phyloP scores from a whole-genome alignment of 2,888 invertebrate genomes.

The Neoitamus cyanurus region DNA sequence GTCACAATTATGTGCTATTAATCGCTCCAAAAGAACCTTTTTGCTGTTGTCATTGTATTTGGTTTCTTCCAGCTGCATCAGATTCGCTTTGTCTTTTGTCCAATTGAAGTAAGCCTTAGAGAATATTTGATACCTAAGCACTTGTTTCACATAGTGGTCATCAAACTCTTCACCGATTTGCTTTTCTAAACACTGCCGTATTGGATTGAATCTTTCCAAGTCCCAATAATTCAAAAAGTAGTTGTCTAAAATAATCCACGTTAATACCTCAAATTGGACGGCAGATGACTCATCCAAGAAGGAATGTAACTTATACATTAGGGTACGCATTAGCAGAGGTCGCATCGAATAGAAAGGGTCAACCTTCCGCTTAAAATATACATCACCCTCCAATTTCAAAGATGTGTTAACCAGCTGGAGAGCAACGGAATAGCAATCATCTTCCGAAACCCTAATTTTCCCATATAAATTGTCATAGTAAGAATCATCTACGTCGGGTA shows the following conservation, averaged over 20 bases:
- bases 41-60: no score
- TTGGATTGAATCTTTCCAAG: not conserved
- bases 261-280: not conserved
- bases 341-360: not conserved
- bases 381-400: not conserved
- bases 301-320: not conserved
- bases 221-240: not conserved
- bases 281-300: not conserved
- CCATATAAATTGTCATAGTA: not conserved
- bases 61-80: no score
- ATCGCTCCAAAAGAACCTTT: no score
- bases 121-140: no score
- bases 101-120: no score
- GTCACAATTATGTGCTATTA: no score
- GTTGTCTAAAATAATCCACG: not conserved
- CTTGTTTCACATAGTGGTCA: not conserved
- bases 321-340: not conserved
- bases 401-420: not conserved
- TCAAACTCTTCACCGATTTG: not conserved
- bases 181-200: not conserved
- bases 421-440: not conserved
- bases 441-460: not conserved
- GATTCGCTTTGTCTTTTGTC: no score
- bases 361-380: not conserved
- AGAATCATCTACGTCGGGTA: not conserved